Percentiles rank a stretch among this genome's conserved stretches.
Evolutionary conservation across 2,888 invertebrate genomes (phyloP).

Genomic region (Diadromus collaris): DNA sequence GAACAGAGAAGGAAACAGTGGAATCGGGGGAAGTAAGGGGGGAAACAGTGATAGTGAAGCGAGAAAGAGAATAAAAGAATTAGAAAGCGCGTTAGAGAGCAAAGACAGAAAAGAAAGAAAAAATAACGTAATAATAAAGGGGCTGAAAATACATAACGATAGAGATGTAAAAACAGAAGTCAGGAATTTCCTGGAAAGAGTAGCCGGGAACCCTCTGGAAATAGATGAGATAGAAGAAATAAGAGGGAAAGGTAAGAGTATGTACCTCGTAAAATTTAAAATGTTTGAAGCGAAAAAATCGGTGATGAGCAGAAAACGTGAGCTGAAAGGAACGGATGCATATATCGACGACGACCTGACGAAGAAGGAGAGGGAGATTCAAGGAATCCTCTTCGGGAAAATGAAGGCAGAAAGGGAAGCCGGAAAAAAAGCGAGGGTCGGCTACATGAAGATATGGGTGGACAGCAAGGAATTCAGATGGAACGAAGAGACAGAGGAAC

Average conservation of each 20-base stretch:
- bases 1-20: background rate
- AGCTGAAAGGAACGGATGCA: constrained; percentile 4
- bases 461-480: constrained; percentile 19
- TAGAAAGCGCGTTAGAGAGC: constrained; percentile 7
- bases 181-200: background rate
- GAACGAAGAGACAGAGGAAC: constrained; percentile 25
- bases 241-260: background rate
- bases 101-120: background rate
- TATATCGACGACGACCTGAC: constrained; percentile 35
- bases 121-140: constrained; percentile 1
- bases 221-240: background rate
- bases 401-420: background rate
- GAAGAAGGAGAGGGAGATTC: constrained; percentile 33
- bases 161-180: background rate
- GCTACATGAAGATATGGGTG: constrained; percentile 20
- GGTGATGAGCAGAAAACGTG: constrained; percentile 9
- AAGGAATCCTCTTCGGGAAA: constrained; percentile 10
- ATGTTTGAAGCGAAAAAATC: background rate
- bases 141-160: constrained; percentile 4
- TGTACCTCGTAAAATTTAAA: background rate
- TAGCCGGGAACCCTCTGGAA: background rate
- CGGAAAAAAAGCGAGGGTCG: background rate
- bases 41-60: background rate
- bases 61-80: background rate
- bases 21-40: background rate